These are phyloP conservation scores for Nipponacmea schrenckii DNA, from an alignment of 2,888 invertebrate genomes.

Conservation along the genomic window DNA sequence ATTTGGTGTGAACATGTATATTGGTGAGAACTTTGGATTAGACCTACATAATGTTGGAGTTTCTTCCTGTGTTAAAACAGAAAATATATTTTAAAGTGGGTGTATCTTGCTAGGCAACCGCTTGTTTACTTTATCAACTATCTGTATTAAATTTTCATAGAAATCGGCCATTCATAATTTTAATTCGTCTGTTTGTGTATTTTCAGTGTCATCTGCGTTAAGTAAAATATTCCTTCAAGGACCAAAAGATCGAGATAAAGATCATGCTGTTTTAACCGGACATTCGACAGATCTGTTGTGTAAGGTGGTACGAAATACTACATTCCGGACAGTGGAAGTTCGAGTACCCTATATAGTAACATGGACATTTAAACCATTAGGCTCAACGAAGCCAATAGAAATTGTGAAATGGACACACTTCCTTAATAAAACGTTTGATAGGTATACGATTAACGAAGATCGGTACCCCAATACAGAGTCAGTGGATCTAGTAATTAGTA, in stretches of 20 bases:
- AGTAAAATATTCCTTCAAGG: neutral
- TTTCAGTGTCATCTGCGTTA: neutral
- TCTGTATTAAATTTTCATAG: too few species aligned
- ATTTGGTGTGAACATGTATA: too few species aligned
- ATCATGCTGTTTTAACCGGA: neutral
- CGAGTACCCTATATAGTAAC: slow-evolving; percentile 14
- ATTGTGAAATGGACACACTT: slow-evolving; percentile 12
- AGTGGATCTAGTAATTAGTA: slow-evolving; percentile 26
- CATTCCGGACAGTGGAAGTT: neutral
- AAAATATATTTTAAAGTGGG: too few species aligned
- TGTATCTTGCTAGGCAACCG: too few species aligned
- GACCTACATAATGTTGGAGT: too few species aligned
- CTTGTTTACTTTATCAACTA: too few species aligned
- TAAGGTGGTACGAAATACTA: neutral
- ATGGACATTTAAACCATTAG: slow-evolving; percentile 18
- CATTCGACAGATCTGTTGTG: neutral
- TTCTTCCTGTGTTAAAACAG: too few species aligned
- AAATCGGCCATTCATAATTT: too few species aligned
- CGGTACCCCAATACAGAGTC: slow-evolving; percentile 30
- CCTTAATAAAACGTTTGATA: slow-evolving; percentile 6
- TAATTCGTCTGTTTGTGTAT: neutral
- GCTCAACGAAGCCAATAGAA: neutral
- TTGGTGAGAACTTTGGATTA: too few species aligned
- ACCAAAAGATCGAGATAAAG: neutral
- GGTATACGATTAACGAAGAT: slow-evolving; percentile 24